phyloP scores from a whole-genome alignment of 1,140 invertebrate genomes.

The Drosophila takahashii region DNA sequence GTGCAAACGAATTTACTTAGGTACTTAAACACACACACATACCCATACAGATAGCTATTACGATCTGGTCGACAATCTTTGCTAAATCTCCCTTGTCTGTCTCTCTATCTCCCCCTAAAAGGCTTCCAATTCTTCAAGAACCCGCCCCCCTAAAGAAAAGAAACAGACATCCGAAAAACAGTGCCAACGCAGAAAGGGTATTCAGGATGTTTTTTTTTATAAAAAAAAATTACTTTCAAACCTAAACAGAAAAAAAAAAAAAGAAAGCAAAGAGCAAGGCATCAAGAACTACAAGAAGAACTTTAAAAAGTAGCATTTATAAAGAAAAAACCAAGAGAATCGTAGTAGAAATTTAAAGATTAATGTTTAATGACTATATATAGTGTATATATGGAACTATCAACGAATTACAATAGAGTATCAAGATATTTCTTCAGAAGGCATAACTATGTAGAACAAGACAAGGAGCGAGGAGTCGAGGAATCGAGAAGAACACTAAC shows the following conservation, averaged over 20 bases:
- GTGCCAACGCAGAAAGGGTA: slow-evolving; percentile 46
- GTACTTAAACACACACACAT: slow-evolving; percentile 53
- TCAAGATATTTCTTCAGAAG: slow-evolving; percentile 39
- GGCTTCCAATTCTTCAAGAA: slow-evolving; percentile 25
- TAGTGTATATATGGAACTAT: slow-evolving; percentile 72
- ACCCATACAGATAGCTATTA: slow-evolving; percentile 13
- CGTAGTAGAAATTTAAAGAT: slow-evolving; percentile 52
- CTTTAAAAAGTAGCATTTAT: slow-evolving; percentile 77
- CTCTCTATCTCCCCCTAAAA: slow-evolving; percentile 28
- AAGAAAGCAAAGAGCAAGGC: slow-evolving; percentile 4
- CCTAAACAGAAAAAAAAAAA: slow-evolving; percentile 1
- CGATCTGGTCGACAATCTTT: slow-evolving; percentile 36
- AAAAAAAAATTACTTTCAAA: slow-evolving; percentile 8
- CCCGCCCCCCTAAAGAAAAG: background rate
- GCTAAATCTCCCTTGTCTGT: slow-evolving; percentile 1
- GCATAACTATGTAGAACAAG: slow-evolving; percentile 20
- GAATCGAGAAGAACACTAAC: slow-evolving; percentile 44
- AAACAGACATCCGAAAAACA: slow-evolving; percentile 10
- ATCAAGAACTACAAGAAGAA: slow-evolving; percentile 44
- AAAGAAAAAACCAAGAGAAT: slow-evolving; percentile 22
- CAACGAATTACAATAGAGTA: slow-evolving; percentile 77
- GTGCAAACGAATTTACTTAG: slow-evolving; percentile 80
- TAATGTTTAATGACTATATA: slow-evolving; percentile 49
- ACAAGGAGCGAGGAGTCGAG: slow-evolving; percentile 2
- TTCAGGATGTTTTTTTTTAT: slow-evolving; percentile 34